A percentile compares a stretch with the other conserved stretches of the same genome.
Conservation (phyloP, 2,113 vertebrate genomes). For the Carassius carassius region DNA sequence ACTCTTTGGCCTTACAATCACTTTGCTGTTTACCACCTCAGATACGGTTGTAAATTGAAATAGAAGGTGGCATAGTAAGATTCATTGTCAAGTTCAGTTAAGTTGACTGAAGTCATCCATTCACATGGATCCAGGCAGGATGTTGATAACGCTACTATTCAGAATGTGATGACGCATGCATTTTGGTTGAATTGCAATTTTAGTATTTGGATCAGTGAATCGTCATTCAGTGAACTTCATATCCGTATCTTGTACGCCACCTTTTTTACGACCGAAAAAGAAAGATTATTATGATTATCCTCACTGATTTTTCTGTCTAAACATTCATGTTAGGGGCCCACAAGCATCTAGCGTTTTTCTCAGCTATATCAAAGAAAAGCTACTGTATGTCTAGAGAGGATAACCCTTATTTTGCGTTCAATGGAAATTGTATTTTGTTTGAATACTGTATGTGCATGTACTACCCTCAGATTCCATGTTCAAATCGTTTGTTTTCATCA, state of each 20-base stretch:
- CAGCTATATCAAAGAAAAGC: not conserved
- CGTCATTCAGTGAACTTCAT: not conserved
- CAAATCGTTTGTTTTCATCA: constrained; percentile 23
- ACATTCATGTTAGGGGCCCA: not conserved
- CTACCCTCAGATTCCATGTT: constrained; percentile 7
- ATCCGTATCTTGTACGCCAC: not conserved
- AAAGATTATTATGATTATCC: not conserved
- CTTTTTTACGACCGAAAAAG: not conserved
- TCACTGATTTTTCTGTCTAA: not conserved
- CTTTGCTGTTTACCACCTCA: not conserved
- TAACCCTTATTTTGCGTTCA: not conserved
- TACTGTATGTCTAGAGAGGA: not conserved
- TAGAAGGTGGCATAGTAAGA: not conserved
- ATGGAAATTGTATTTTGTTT: not conserved
- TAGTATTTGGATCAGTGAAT: not conserved
- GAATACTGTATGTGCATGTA: not conserved
- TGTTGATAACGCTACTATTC: not conserved
- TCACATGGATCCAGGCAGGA: not conserved
- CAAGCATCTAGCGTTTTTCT: not conserved
- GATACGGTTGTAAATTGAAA: not conserved
- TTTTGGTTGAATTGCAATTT: not conserved
- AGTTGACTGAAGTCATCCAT: not conserved
- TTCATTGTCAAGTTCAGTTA: constrained; percentile 11
- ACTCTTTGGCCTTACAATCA: not conserved
- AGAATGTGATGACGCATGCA: not conserved